Conservation (phyloP, 2,888 invertebrate genomes). For the Dynastes hyllus region DNA sequence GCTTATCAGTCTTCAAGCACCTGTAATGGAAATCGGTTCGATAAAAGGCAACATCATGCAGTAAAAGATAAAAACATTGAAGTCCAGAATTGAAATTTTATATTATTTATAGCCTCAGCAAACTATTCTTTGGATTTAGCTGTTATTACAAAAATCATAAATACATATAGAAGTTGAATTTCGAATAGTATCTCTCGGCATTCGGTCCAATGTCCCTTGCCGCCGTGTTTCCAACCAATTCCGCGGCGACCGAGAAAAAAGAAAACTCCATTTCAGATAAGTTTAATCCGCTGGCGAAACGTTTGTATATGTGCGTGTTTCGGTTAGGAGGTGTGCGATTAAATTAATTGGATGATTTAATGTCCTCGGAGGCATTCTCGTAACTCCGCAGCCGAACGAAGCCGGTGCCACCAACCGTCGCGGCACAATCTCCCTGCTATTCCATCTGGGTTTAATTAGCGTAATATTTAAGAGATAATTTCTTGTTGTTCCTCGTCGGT, state of each 20-base stretch:
- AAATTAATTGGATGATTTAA: slow-evolving; percentile 46
- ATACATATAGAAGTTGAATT: no score
- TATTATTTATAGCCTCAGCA: no score
- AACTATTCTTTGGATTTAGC: no score
- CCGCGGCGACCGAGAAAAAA: slow-evolving; percentile 2
- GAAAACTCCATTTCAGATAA: slow-evolving; percentile 29
- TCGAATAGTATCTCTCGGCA: no score
- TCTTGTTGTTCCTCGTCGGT: slow-evolving; percentile 32
- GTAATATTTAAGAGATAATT: slow-evolving; percentile 41
- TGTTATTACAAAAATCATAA: no score
- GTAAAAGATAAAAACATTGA: no score
- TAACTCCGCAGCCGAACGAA: slow-evolving; percentile 19
- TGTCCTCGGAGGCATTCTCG: slow-evolving; percentile 39
- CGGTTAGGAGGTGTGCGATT: slow-evolving; percentile 32
- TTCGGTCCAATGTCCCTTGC: no score
- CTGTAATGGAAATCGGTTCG: no score
- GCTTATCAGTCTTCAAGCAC: no score
- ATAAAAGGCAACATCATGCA: no score
- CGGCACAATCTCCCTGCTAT: slow-evolving; percentile 32
- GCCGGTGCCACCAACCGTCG: slow-evolving; percentile 28
- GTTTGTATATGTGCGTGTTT: slow-evolving; percentile 32
- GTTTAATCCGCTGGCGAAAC: slow-evolving; percentile 17
- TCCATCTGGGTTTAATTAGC: slow-evolving; percentile 44
- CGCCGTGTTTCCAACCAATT: background rate
- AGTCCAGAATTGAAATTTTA: no score